These are phyloP conservation scores for Hypercompe scribonia DNA, from an alignment of 2,888 invertebrate species.

Conservation along the genomic window DNA sequence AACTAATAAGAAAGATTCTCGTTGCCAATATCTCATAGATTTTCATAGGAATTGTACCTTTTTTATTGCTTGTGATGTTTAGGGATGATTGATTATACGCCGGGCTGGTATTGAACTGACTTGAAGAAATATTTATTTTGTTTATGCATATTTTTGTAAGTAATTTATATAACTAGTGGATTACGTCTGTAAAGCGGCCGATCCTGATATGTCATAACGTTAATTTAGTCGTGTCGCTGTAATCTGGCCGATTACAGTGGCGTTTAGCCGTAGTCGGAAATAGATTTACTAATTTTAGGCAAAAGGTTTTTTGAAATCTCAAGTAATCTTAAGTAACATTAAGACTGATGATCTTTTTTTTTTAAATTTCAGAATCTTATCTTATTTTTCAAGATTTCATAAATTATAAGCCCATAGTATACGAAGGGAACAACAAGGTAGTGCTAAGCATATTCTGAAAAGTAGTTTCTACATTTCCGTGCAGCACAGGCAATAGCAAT, in stretches of 20 bases:
- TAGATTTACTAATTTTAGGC: neutral
- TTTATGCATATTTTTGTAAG: neutral
- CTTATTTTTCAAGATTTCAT: no score
- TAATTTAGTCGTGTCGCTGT: no score
- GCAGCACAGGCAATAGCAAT: no score
- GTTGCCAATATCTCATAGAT: neutral
- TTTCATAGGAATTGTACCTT: neutral
- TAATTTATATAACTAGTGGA: neutral
- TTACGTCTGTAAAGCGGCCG: neutral
- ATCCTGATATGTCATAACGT: neutral
- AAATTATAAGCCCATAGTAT: no score
- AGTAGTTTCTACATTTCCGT: no score
- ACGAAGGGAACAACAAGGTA: no score
- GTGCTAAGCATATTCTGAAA: no score
- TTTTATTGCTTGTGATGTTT: neutral
- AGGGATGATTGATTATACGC: constrained; percentile 1
- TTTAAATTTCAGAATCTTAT: no score
- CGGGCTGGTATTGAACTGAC: neutral
- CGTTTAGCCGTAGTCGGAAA: neutral
- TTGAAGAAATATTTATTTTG: neutral
- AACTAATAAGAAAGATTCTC: neutral
- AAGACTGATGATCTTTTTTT: no score
- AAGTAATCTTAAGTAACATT: no score
- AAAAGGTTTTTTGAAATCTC: no score
- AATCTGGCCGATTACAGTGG: no score